A percentile compares a stretch with the other conserved stretches of the same genome.
Conservation (phyloP, 2,797 vertebrate species). For the Hypotaenidia okinawae region DNA sequence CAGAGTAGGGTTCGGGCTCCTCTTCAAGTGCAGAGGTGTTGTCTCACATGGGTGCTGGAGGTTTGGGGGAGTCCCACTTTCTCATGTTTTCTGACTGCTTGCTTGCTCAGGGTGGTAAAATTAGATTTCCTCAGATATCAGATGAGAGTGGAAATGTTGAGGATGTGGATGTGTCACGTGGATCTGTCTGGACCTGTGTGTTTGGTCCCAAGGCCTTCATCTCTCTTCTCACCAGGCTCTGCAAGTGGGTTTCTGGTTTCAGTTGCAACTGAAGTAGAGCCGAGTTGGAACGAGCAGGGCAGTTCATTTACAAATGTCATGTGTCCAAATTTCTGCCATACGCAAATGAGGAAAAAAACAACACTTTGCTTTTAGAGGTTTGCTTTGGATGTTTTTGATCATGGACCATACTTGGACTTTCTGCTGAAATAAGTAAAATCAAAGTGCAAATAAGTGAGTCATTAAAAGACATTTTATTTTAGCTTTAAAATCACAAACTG, state of each 20-base stretch:
- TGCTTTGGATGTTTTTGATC: not conserved
- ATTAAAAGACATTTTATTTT: not conserved
- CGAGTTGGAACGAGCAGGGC: not conserved
- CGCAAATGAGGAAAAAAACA: not conserved
- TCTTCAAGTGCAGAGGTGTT: not conserved
- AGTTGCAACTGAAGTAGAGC: not conserved
- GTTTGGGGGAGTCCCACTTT: not conserved
- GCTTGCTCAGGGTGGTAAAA: conserved; percentile 7
- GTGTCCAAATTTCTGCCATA: not conserved
- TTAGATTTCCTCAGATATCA: not conserved
- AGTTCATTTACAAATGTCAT: not conserved
- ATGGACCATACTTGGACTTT: not conserved
- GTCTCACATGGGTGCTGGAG: not conserved
- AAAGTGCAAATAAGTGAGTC: not conserved
- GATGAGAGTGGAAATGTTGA: conserved; percentile 2
- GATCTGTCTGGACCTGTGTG: not conserved
- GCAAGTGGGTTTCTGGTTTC: not conserved
- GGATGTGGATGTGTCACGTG: not conserved
- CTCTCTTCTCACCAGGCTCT: not conserved
- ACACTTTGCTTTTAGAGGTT: not conserved
- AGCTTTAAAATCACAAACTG: not conserved
- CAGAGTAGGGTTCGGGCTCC: not conserved
- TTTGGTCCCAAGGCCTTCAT: not conserved
- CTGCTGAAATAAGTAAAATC: conserved; percentile 3
- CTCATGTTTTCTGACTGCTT: not conserved